Evolutionary conservation across 2,888 invertebrate species (phyloP), one percentile per base, ranked within the genome.

Genomic region (Osedax frankpressi): DNA sequence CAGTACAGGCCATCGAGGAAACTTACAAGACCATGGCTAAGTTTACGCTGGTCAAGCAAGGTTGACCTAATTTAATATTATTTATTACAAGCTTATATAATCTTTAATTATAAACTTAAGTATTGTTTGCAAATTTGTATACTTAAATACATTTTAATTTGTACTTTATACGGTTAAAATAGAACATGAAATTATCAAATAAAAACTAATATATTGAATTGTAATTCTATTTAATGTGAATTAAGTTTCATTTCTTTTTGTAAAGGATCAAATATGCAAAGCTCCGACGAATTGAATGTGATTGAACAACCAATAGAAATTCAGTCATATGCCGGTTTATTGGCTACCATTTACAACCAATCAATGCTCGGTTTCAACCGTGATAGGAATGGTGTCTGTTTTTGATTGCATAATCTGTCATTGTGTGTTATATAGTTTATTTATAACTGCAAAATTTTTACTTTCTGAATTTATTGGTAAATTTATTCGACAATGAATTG

Each of bases 331-430:
- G 87, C 91, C 19, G 91, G 91, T 2, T 84, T 92, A 62, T 88
- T 90, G 11, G 91, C 92, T 1, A 84, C 92, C 65, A 87, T 93
- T 3, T 83, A 91, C 82, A 93, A 93, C 85, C 90, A 91, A 80
- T 90, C 91, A 78, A 88, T 89, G 77, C 87, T 93, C 82, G 93
- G 93, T 1, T 93, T 91, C 86, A 92, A 91, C 85, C 91, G 92
- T 86, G 91, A 92, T 75, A 87, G 92, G 78, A 92, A 92, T 78
- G 91, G 91, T 83, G 89, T 92, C 81, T 92, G 92, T 83, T 84
- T 82, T 75, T 83, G 75, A 79, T 44, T 44, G 19, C 19, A 6
- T 44, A 44, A 44, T 44, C n/a, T n/a, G n/a, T n/a, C n/a, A n/a
- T n/a, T n/a, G n/a, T n/a, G n/a, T n/a, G n/a, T n/a, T n/a, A n/a